Base-by-base conservation (phyloP, 2,888 invertebrate genomes). In the Griposia aprilina region DNA sequence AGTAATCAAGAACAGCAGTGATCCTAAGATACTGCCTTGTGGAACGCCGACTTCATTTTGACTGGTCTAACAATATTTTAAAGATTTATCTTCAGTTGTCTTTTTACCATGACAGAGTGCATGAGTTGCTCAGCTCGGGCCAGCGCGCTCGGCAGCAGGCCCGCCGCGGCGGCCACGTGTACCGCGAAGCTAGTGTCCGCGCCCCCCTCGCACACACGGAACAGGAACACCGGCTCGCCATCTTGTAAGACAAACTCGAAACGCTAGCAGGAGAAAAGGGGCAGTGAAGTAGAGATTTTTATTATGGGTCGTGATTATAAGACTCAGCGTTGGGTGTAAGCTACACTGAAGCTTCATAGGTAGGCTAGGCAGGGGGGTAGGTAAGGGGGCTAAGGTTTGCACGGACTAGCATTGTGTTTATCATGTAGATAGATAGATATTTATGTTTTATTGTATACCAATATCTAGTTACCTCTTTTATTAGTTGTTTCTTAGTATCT, bases 181-280 rank as follows among this genome's bases (percentile, higher is more conserved):
- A 83, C 23, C 36, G 84, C 84, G 72, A 78, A 75, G 62, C 83
- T 84, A 65, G 57, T 30, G 0, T n/a, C 66, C 0, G 97, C 97
- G 68, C 95, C 91, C 20, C 98, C 98, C 71, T 97, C 97, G 7
- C 95, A 94, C 67, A 98, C 92, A 82, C 97, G 97, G 93, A 97
- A 98, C 63, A 98, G 94, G 91, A 98, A 98, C 7, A 98, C 97
- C 23, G 98, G 95, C 80, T 97, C 96, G 1, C 96, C 97, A 36
- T 97, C 97, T 69, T 97, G 95, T 20, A 97, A 88, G n/a, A 97
- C 90, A 88, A 97, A 97, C 85, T 98, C 97, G 93, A 98, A 97
- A 5, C 97, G 97, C 98, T 98, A 17, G 30, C 23, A 17, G 10
- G 23, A 8, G 59, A 2, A n/a, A 65, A 13, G 6, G 36, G 20